Conservation (phyloP, 2,797 vertebrate species). For the Spheniscus humboldti region DNA sequence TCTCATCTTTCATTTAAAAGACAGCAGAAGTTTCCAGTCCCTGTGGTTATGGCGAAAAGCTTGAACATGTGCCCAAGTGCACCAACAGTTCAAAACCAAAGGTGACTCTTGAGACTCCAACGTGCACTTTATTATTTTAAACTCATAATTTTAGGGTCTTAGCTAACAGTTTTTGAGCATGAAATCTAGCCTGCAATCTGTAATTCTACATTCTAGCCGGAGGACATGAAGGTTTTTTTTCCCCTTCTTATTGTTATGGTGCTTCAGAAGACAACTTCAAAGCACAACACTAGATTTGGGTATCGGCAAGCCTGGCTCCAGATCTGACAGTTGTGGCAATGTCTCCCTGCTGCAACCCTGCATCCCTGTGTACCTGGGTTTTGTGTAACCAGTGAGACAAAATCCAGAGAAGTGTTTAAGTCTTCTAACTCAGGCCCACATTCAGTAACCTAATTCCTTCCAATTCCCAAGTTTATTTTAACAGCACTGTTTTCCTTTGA, state of each 20-base stretch:
- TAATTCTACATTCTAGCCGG: not conserved
- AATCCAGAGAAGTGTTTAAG: not conserved
- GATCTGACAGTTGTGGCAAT: conserved; percentile 9
- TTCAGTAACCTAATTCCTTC: not conserved
- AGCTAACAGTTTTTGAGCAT: not conserved
- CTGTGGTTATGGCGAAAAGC: not conserved
- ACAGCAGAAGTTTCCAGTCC: not conserved
- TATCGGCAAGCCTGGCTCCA: not conserved
- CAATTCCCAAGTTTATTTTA: conserved; percentile 27
- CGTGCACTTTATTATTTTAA: not conserved
- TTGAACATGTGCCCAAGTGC: not conserved
- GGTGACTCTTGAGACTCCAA: not conserved
- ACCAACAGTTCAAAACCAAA: not conserved
- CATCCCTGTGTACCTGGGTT: not conserved
- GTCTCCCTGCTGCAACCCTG: not conserved
- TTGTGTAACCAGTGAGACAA: not conserved
- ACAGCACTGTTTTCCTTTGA: conserved; percentile 16
- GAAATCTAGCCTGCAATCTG: not conserved
- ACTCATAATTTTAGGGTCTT: not conserved
- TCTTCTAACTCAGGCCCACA: not conserved
- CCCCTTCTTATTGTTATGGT: not conserved
- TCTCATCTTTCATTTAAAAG: conserved; percentile 4
- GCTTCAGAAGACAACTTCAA: conserved; percentile 28
- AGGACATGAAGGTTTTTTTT: not conserved
- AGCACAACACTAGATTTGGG: not conserved